Evolutionary conservation across 2,113 vertebrate genomes (phyloP), one percentile per base, ranked within the genome.

Genomic region (Gymnocephalus cernua): DNA sequence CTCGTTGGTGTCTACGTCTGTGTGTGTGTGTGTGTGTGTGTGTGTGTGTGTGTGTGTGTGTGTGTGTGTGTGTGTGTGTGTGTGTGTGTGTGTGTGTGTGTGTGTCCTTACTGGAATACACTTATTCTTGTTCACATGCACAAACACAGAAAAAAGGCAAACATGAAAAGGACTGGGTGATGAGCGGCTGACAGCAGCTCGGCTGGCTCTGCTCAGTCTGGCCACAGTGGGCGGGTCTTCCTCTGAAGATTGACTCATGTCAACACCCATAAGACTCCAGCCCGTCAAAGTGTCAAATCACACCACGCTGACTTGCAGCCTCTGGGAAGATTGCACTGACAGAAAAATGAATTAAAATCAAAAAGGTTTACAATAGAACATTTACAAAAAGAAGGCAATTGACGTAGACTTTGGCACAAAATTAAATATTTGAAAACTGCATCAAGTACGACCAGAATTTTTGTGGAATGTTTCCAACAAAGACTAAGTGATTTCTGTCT

Each of bases 91-190:
- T 57, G 79, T 38, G 74, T 32, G 73, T 19, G 32, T 29, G 8
- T 41, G 38, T 41, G 2, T 21, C 25, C 58, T 21, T 68, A 74
- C 74, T 84, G 74, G 79, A 90, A 84, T 82, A 72, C 80, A 71
- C 75, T 85, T 80, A 71, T 79, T 91, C 77, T 86, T 87, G 74
- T 89, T 63, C 86, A 74, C 81, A 84, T 79, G 77, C 69, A 74
- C 63, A 79, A 59, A 81, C 71, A 71, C 74, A 86, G 76, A 89
- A 85, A 89, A 88, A 88, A 89, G 84, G 74, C 61, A 56, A 51
- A 93, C 90, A 92, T 93, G 90, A 93, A 94, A 93, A 84, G 72
- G 93, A 93, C 92, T 93, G 76, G 29, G 69, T 91, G 91, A 94
- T 93, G 93, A 91, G 90, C 56, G 65, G 71, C 92, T 93, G 90